A percentile compares a stretch with the other conserved stretches of the same genome.
These are phyloP conservation scores for Manduca sexta DNA, from an alignment of 1,140 invertebrate species.

Conservation along the genomic window DNA sequence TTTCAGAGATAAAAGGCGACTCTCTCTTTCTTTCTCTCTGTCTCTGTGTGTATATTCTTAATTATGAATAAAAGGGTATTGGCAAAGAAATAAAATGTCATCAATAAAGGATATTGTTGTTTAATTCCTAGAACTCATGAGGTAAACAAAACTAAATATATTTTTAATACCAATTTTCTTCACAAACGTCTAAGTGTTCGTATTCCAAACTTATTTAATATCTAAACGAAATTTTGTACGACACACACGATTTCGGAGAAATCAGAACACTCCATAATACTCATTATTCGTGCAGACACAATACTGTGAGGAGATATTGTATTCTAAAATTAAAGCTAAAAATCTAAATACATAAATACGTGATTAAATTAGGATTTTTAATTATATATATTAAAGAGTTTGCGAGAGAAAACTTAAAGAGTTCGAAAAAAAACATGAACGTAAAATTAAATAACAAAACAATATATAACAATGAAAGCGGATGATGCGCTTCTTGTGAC, in stretches of 20 bases:
- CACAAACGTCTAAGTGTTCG: too few relatives aligned
- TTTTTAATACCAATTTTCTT: slow-evolving; percentile 3
- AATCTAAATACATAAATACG: slow-evolving; percentile 65
- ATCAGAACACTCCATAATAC: slow-evolving; percentile 48
- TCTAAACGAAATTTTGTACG: slow-evolving; percentile 25
- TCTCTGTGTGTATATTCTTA: too few relatives aligned
- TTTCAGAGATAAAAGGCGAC: too few relatives aligned
- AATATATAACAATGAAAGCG: slow-evolving; percentile 39
- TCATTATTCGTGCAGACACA: slow-evolving; percentile 28
- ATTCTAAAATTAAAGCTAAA: slow-evolving; percentile 63
- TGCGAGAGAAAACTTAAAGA: slow-evolving; percentile 36
- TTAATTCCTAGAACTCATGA: slow-evolving; percentile 72
- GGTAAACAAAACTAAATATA: slow-evolving; percentile 68
- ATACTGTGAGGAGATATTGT: slow-evolving; percentile 26
- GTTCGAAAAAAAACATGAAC: slow-evolving; percentile 45
- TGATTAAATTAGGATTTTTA: slow-evolving; percentile 40
- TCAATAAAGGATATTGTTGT: slow-evolving; percentile 55
- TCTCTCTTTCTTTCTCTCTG: too few relatives aligned
- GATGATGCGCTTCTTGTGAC: too few relatives aligned
- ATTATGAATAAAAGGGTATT: too few relatives aligned
- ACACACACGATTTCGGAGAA: slow-evolving; percentile 12
- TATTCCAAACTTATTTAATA: slow-evolving; percentile 2
- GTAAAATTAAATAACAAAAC: slow-evolving; percentile 69
- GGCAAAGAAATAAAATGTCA: not conserved
- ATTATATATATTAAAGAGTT: slow-evolving; percentile 28